phyloP scores from a whole-genome alignment of 2,888 invertebrate species.

The Andrena bucephala region DNA sequence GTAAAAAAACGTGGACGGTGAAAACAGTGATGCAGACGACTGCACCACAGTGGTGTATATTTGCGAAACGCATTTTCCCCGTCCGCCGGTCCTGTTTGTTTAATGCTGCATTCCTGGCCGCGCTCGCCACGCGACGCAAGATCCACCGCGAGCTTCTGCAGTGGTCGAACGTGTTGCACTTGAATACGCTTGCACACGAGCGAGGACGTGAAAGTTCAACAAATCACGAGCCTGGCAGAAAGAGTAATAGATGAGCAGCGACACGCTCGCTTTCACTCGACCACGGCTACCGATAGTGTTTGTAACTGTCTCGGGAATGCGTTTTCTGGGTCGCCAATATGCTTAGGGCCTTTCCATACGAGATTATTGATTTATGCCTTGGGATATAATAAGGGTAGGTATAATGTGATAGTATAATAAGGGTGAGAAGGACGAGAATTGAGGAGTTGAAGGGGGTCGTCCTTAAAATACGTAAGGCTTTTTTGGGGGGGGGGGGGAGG shows the following conservation, averaged over 20 bases:
- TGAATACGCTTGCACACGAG: conserved; percentile 21
- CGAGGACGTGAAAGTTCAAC: conserved; percentile 47
- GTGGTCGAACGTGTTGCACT: conserved; percentile 29
- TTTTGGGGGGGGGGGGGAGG: too few relatives aligned
- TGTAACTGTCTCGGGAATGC: background rate
- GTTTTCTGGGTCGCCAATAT: conserved; percentile 16
- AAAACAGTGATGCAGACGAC: conserved; percentile 3
- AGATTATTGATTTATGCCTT: too few relatives aligned
- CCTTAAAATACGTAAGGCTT: too few relatives aligned
- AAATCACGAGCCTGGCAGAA: conserved; percentile 32
- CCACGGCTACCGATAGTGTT: conserved; percentile 28
- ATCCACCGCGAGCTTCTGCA: background rate
- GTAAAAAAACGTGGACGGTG: background rate
- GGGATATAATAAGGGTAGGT: too few relatives aligned
- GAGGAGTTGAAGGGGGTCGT: too few relatives aligned
- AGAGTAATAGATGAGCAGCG: background rate
- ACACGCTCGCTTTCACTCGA: conserved; percentile 42
- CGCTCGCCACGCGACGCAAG: background rate
- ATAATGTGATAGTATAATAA: too few relatives aligned
- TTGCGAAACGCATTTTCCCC: background rate
- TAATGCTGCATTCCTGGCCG: background rate
- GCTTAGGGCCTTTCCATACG: too few relatives aligned
- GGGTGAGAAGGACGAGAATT: too few relatives aligned
- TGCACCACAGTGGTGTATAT: background rate
- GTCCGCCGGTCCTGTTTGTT: background rate